Evolutionary conservation across 2,113 vertebrate genomes (phyloP).

Genomic region (Fregetta grallaria): DNA sequence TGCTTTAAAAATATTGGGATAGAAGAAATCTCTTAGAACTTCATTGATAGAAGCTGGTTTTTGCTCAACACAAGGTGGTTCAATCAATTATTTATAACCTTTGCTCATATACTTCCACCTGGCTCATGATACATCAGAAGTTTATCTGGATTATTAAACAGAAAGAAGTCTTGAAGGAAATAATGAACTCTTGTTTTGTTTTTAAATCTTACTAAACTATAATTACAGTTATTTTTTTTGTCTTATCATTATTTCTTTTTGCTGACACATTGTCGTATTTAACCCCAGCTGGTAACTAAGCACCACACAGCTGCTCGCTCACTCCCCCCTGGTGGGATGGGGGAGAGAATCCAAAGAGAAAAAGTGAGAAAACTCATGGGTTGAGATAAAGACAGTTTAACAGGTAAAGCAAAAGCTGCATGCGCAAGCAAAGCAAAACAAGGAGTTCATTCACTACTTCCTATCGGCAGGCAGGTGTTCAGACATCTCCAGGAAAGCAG

Average conservation of each 20-base stretch:
- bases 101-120: background rate
- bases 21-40: constrained; percentile 22
- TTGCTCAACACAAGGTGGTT: constrained; percentile 6
- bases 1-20: constrained; percentile 16
- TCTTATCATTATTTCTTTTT: background rate
- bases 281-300: too few species aligned
- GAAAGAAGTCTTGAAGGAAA: background rate
- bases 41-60: background rate
- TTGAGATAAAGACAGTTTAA: too few species aligned
- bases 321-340: too few species aligned
- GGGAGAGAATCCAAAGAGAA: too few species aligned
- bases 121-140: background rate
- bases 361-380: too few species aligned
- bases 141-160: background rate
- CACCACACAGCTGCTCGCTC: too few species aligned
- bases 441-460: too few species aligned
- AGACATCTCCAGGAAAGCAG: too few species aligned
- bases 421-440: too few species aligned
- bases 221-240: background rate
- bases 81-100: constrained; percentile 33
- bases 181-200: background rate
- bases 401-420: too few species aligned
- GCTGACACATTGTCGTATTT: background rate
- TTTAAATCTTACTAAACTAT: background rate
- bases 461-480: too few species aligned